Evolutionary conservation across 2,888 invertebrate species (phyloP), one percentile per base, ranked within the genome.

Genomic region (Bellardia bayeri): DNA sequence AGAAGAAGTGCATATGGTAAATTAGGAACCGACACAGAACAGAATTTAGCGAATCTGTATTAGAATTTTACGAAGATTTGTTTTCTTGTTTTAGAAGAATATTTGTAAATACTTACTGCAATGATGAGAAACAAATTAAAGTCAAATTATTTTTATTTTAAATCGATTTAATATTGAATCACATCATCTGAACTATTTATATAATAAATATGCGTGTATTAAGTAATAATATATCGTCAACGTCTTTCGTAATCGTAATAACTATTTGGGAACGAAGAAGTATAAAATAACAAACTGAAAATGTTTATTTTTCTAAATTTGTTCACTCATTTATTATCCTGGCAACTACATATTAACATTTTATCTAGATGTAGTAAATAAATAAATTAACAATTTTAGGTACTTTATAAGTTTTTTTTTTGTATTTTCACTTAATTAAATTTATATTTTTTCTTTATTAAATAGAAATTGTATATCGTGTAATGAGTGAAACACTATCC

Each of bases 141-240:
- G n/a, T 0, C 33, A 49, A 23, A 23, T 14, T 8, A 8, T 13
- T 58, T 23, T 45, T 75, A 23, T 23, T 75, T 82, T 75, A n/a
- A 74, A 76, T 68, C 51, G 33, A 30, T 76, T 74, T 81, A 66
- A 75, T 86, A 56, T 33, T 68, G 64, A 76, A 72, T 78, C 40
- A 81, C 63, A 66, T 40, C 16, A 69, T 51, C 64, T 78, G 71
- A 83, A 76, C 71, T 83, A 79, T 83, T 86, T 82, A 75, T 86
- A 86, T 86, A 83, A 86, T 83, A 86, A 74, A 83, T 80, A 64
- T 80, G 37, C 7, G 54, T 68, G 45, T 72, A 16, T 23, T 72
- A 42, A 66, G 49, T 75, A 69, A 49, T 54, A 68, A 66, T 56
- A 9, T 11, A 68, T 37, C 58, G 42, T 66, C 51, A 72, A 75